phyloP scores from a whole-genome alignment of 23 tunicate species.

The Ciona savignyi region DNA sequence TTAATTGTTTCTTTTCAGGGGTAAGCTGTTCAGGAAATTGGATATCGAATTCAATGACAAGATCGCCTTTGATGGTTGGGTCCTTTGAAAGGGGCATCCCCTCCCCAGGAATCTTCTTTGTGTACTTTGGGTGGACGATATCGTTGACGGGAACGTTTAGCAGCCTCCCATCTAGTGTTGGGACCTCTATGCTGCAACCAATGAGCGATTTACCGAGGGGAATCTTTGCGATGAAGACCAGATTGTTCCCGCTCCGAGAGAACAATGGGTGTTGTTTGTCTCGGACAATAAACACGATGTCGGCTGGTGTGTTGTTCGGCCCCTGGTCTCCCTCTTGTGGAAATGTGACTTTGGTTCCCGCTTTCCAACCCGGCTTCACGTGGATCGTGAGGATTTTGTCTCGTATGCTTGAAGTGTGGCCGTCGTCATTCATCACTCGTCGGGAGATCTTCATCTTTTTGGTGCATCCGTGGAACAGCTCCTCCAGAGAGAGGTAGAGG shows the following conservation, averaged over 20 bases:
- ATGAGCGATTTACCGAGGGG: slow-evolving; percentile 96
- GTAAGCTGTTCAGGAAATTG: slow-evolving; percentile 86
- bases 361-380: slow-evolving; percentile 95
- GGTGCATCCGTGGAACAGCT: slow-evolving; percentile 83
- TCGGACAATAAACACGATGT: slow-evolving; percentile 82
- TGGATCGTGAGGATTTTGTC: slow-evolving; percentile 92
- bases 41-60: slow-evolving; percentile 82
- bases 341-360: slow-evolving; percentile 92
- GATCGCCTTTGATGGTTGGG: slow-evolving; percentile 54
- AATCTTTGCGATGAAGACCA: slow-evolving; percentile 80
- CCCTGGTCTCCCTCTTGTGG: slow-evolving; percentile 99
- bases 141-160: slow-evolving; percentile 95
- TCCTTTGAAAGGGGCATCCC: slow-evolving; percentile 83
- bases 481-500: slow-evolving; percentile 74
- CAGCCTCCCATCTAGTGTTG: slow-evolving; percentile 94
- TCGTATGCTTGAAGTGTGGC: slow-evolving; percentile 94
- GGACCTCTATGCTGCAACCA: slow-evolving; percentile 96
- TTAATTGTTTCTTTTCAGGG: slow-evolving; percentile 82
- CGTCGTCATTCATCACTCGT: slow-evolving; percentile 97
- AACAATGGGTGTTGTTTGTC: slow-evolving; percentile 82
- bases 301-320: slow-evolving; percentile 96
- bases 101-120: slow-evolving; percentile 67
- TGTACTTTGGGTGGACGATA: slow-evolving; percentile 88
- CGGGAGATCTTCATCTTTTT: slow-evolving; percentile 98
- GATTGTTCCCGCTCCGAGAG: slow-evolving; percentile 59